Evolutionary conservation across 1,140 invertebrate genomes (phyloP).

Genomic region (Drosophila micromelanica): DNA sequence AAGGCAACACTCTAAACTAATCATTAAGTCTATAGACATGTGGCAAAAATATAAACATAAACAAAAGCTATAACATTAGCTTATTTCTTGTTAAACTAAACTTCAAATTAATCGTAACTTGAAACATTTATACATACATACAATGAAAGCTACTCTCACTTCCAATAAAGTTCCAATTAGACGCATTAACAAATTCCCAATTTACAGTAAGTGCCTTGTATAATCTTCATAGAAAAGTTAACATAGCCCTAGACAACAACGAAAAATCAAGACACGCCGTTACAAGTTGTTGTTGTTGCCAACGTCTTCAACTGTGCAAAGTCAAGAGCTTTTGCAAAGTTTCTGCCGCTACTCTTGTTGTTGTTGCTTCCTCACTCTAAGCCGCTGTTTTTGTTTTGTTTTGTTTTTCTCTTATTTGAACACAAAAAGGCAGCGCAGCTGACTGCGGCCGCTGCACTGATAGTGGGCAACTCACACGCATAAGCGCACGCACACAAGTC

Average conservation of each 20-base stretch:
- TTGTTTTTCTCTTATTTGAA: constrained; percentile 2
- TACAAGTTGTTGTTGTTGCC: constrained; percentile 23
- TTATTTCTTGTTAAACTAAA: background rate
- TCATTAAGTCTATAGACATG: background rate
- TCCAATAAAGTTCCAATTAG: background rate
- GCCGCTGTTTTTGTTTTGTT: constrained; percentile 21
- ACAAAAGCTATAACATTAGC: background rate
- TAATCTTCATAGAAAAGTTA: background rate
- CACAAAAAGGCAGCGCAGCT: constrained; percentile 20
- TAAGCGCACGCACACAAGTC: constrained; percentile 18
- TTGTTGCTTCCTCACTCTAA: constrained; percentile 1
- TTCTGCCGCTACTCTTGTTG: constrained; percentile 6
- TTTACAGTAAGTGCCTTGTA: background rate
- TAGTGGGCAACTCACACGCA: constrained; percentile 35
- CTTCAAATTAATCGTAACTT: background rate
- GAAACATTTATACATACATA: background rate
- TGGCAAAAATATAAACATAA: background rate
- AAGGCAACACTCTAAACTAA: background rate
- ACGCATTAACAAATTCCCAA: background rate
- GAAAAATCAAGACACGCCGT: constrained; percentile 18
- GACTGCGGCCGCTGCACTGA: constrained; percentile 36
- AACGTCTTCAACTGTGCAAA: constrained; percentile 26
- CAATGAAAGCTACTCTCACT: background rate
- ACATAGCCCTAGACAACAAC: constrained; percentile 3
- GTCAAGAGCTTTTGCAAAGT: constrained; percentile 29